Percentiles rank a stretch among this genome's conserved stretches.
phyloP scores from a whole-genome alignment of 2,888 invertebrate genomes.

The Lysandra bellargus region DNA sequence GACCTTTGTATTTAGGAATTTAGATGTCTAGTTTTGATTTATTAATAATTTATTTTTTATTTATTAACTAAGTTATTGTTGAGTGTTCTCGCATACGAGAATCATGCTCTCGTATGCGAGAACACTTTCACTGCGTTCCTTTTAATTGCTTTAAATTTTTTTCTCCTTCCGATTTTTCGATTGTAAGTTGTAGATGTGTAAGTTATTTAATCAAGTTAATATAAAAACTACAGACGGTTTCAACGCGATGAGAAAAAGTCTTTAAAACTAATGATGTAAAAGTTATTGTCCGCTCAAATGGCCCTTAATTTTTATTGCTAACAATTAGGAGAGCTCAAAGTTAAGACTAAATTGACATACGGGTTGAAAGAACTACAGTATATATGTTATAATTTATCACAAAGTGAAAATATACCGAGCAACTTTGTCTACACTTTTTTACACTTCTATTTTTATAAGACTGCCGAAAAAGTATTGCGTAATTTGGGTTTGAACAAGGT shows the following conservation, averaged over 20 bases:
- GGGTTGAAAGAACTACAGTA: background rate
- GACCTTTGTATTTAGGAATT: background rate
- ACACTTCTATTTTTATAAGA: background rate
- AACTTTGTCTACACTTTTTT: background rate
- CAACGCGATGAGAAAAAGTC: background rate
- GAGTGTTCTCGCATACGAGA: too few species aligned
- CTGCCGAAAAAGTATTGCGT: background rate
- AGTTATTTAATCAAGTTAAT: background rate
- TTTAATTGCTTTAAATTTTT: background rate
- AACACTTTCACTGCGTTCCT: too few species aligned
- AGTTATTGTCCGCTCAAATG: slow-evolving; percentile 3
- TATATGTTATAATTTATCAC: background rate
- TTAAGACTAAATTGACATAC: slow-evolving; percentile 18
- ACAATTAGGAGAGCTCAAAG: background rate
- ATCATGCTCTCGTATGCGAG: too few species aligned
- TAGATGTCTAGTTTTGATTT: background rate
- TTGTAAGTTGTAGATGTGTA: background rate
- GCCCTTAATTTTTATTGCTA: slow-evolving; percentile 18
- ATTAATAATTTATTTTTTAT: background rate
- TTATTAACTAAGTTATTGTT: too few species aligned
- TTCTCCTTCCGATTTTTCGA: background rate
- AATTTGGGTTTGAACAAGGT: background rate
- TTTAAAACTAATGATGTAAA: background rate
- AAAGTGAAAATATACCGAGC: background rate
- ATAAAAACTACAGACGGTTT: background rate